Evolutionary conservation across 2,888 invertebrate genomes (phyloP), one percentile per base, ranked within the genome.

Genomic region (Artemia sinica): DNA sequence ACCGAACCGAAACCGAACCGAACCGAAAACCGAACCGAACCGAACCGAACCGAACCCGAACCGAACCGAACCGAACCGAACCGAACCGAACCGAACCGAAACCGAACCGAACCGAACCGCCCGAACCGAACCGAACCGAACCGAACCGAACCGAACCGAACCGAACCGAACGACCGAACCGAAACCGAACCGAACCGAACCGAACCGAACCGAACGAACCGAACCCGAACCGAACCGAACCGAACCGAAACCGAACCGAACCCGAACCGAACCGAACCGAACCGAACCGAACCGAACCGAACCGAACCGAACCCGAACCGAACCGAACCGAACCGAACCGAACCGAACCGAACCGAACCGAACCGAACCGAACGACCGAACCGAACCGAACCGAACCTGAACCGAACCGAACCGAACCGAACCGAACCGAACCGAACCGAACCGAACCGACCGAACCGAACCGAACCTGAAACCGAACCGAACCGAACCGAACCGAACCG

Each of bases 211-310:
- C n/a, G n/a, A n/a, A n/a, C n/a, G n/a, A n/a, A n/a, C n/a, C n/a
- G n/a, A n/a, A n/a, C n/a, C n/a, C n/a, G n/a, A n/a, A n/a, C n/a
- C n/a, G n/a, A n/a, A n/a, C n/a, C n/a, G n/a, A n/a, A n/a, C n/a
- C n/a, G n/a, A n/a, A n/a, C n/a, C n/a, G n/a, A n/a, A n/a, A n/a
- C n/a, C n/a, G n/a, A n/a, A n/a, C n/a, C n/a, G n/a, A n/a, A n/a
- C n/a, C n/a, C n/a, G n/a, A n/a, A n/a, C n/a, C n/a, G n/a, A n/a
- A 69, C 68, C 70, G 13, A 63, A 69, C 66, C 69, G 58, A 69
- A 69, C 70, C 69, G 58, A 69, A 70, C 69, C 70, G 58, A 70
- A 70, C 69, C 70, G 58, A 69, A 70, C 70, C 70, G 28, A 70
- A 69, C 69, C n/a, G n/a, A n/a, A n/a, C n/a, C n/a, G n/a, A n/a